phyloP scores from a whole-genome alignment of 2,797 vertebrate genomes.

The Hydrocynus forskahlii region DNA sequence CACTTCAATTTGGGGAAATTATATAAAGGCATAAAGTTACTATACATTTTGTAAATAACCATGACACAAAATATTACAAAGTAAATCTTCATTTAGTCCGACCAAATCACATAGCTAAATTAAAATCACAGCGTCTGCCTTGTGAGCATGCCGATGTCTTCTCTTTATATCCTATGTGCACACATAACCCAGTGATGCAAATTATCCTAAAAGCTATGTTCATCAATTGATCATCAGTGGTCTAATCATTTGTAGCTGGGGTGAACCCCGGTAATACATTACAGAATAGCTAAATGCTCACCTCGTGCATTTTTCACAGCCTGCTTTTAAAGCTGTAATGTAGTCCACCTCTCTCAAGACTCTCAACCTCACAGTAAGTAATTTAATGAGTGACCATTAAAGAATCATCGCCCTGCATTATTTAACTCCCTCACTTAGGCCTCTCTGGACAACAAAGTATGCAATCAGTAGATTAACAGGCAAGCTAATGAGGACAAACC shows the following conservation, averaged over 20 bases:
- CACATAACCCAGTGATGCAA: slow-evolving; percentile 13
- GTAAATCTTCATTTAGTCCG: neutral
- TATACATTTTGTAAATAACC: neutral
- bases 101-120: neutral
- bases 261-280: neutral
- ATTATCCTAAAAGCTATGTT: slow-evolving; percentile 36
- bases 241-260: slow-evolving; percentile 30
- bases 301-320: slow-evolving; percentile 50
- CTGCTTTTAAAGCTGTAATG: slow-evolving; percentile 55
- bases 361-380: slow-evolving; percentile 48
- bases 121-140: neutral
- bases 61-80: neutral
- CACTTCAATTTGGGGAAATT: neutral
- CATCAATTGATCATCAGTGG: slow-evolving; percentile 43
- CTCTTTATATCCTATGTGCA: neutral
- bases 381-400: slow-evolving; percentile 61
- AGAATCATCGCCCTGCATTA: slow-evolving; percentile 57
- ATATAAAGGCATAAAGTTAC: neutral
- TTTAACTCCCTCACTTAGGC: slow-evolving; percentile 45
- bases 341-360: slow-evolving; percentile 51
- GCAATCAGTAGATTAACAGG: slow-evolving; percentile 58
- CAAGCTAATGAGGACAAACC: slow-evolving; percentile 56
- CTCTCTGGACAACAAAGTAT: slow-evolving; percentile 46
- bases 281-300: slow-evolving; percentile 38
- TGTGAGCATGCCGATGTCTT: neutral